phyloP scores from a whole-genome alignment of 2,113 vertebrate species.

The Brienomyrus longianalis region DNA sequence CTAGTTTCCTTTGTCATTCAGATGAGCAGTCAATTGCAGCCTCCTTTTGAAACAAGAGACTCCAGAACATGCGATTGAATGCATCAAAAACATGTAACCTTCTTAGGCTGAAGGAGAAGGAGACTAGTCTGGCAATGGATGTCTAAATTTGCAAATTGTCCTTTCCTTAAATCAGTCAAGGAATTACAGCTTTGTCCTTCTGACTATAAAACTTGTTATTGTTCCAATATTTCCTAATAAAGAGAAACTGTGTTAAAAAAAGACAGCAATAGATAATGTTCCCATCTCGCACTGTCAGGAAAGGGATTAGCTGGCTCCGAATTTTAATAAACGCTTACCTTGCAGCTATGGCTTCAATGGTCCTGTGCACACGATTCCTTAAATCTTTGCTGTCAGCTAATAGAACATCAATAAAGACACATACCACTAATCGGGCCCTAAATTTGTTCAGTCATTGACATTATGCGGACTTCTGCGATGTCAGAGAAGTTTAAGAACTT shows the following conservation, averaged over 20 bases:
- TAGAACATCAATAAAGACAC: background rate
- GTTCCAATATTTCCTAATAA: background rate
- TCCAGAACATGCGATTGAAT: background rate
- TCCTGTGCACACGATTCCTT: background rate
- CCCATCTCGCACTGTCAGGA: background rate
- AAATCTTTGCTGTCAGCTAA: conserved; percentile 2
- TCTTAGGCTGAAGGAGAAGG: background rate
- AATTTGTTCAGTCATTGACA: background rate
- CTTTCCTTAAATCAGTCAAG: background rate
- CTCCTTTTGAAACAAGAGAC: background rate
- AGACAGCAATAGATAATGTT: background rate
- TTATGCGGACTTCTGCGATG: background rate
- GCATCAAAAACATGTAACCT: background rate
- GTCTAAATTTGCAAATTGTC: background rate
- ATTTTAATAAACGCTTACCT: background rate
- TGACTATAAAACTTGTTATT: background rate
- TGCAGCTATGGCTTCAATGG: background rate
- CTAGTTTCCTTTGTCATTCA: background rate
- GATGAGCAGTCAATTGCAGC: background rate
- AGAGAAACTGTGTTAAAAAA: background rate
- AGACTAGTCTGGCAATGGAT: background rate
- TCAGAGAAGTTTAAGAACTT: background rate
- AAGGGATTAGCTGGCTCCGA: background rate
- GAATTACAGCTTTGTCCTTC: background rate
- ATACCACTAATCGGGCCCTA: background rate